Conservation (phyloP, 1,140 invertebrate genomes). For the Orussus abietinus region DNA sequence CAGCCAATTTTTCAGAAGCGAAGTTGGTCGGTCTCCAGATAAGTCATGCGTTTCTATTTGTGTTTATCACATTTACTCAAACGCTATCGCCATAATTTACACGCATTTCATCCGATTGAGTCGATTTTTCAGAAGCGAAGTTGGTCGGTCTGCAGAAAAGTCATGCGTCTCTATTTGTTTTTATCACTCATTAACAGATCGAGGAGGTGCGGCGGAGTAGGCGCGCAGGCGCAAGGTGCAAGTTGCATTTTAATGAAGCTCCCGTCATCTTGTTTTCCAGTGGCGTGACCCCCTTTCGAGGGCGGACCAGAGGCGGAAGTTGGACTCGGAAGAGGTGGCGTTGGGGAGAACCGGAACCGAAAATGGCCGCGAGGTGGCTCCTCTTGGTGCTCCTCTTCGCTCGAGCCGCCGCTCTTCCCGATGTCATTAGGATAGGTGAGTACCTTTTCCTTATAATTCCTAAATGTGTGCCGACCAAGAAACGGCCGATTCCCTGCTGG, state of each 20-base stretch:
- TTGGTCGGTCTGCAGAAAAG: constrained; percentile 21
- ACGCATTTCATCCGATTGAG: too few species aligned
- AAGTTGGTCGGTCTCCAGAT: too few species aligned
- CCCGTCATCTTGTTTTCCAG: constrained; percentile 34
- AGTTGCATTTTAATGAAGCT: constrained; percentile 41
- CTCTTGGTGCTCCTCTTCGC: constrained; percentile 37
- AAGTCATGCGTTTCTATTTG: too few species aligned
- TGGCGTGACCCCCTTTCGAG: constrained; percentile 20
- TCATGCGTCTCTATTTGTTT: too few species aligned
- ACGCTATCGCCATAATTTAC: too few species aligned
- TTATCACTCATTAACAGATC: too few species aligned
- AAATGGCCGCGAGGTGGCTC: constrained; percentile 42
- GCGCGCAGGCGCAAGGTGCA: too few species aligned
- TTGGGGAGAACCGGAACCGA: constrained; percentile 31
- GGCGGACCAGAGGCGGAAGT: constrained; percentile 1
- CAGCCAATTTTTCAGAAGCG: too few species aligned
- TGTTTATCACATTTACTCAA: too few species aligned
- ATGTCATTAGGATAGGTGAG: constrained; percentile 49
- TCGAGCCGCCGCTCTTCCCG: constrained; percentile 41
- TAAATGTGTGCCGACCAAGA: too few species aligned
- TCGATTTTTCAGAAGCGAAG: constrained; percentile 23
- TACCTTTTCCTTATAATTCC: constrained; percentile 18
- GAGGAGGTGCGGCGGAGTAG: too few species aligned
- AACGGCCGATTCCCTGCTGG: too few species aligned
- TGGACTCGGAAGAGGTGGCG: constrained; percentile 11